phyloP scores from a whole-genome alignment of 2,888 invertebrate genomes.

The Gymnocheta viridis region DNA sequence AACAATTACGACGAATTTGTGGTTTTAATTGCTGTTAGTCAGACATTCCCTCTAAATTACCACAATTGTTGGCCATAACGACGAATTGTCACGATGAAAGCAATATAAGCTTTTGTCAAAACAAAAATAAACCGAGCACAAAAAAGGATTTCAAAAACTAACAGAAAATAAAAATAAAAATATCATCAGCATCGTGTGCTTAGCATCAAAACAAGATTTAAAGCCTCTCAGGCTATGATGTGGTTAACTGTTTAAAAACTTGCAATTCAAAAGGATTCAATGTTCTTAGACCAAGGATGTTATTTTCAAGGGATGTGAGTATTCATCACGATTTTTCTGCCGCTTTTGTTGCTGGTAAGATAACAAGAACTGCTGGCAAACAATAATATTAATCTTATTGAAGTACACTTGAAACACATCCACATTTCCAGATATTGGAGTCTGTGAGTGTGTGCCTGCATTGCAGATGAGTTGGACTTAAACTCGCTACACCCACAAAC shows the following conservation, averaged over 20 bases:
- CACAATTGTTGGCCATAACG: conserved; percentile 61
- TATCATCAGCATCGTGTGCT: conserved; percentile 37
- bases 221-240: conserved; percentile 48
- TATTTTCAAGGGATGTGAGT: neutral
- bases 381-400: conserved; percentile 37
- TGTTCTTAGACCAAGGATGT: neutral
- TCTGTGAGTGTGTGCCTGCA: neutral
- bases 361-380: neutral
- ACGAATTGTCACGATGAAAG: conserved; percentile 56
- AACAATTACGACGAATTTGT: conserved; percentile 36
- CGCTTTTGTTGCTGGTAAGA: neutral
- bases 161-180: conserved; percentile 22
- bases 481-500: neutral
- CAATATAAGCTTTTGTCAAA: conserved; percentile 47
- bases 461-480: neutral
- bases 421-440: neutral
- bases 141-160: neutral
- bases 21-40: conserved; percentile 53
- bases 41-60: conserved; percentile 30
- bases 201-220: conserved; percentile 52
- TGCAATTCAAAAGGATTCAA: neutral
- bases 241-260: conserved; percentile 60
- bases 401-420: conserved; percentile 24
- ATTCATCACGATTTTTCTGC: neutral
- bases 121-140: conserved; percentile 16